phyloP scores from a whole-genome alignment of 2,113 vertebrate genomes.

The Pogonocichla stellata region DNA sequence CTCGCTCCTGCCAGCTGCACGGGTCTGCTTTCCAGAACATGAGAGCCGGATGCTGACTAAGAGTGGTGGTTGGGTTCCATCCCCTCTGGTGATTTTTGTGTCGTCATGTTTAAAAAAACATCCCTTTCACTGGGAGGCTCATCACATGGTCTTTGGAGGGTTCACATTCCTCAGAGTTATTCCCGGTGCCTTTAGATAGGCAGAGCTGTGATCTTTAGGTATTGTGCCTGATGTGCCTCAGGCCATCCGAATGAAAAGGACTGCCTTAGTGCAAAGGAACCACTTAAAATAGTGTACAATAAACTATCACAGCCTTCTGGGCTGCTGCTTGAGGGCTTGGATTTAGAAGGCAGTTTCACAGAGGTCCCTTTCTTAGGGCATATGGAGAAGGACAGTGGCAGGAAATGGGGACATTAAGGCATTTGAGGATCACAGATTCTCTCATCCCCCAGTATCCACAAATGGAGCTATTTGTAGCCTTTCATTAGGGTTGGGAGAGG shows the following conservation, averaged over 20 bases:
- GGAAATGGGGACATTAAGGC: background rate
- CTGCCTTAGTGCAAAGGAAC: background rate
- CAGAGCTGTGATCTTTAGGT: background rate
- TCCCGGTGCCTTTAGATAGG: background rate
- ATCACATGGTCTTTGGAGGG: background rate
- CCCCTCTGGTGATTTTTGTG: background rate
- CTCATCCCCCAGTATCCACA: background rate
- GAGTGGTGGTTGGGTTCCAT: background rate
- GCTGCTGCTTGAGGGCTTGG: background rate
- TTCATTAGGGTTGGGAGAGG: background rate
- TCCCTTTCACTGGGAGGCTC: background rate
- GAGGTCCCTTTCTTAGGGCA: background rate
- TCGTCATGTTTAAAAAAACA: background rate
- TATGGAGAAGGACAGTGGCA: background rate
- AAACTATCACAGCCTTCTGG: background rate
- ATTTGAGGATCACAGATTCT: background rate
- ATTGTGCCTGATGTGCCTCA: background rate
- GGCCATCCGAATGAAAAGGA: constrained; percentile 5
- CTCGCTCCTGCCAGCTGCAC: background rate
- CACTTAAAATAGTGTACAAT: background rate
- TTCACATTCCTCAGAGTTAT: constrained; percentile 13
- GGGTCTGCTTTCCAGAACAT: background rate
- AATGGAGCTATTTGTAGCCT: background rate
- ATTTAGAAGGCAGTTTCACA: background rate
- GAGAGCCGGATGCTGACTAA: background rate